phyloP scores from a whole-genome alignment of 2,113 vertebrate species.

The Poeciliopsis turrubarensis region DNA sequence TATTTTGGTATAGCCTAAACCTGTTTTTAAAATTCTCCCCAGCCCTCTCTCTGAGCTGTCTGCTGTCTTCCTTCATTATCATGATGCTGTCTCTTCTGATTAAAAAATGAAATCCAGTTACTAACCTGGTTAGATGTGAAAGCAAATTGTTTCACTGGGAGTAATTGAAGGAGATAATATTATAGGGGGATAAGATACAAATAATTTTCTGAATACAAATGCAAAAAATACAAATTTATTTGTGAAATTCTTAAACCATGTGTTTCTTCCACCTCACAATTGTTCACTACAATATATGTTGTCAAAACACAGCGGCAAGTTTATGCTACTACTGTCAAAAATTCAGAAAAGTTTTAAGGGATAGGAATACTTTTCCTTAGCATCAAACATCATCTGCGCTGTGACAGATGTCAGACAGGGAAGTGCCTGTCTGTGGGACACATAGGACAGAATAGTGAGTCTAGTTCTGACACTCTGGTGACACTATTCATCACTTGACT shows the following conservation, averaged over 20 bases:
- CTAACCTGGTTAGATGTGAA: not conserved
- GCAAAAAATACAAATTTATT: no score
- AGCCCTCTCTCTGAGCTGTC: not conserved
- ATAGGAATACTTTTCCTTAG: not conserved
- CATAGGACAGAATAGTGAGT: constrained; percentile 40
- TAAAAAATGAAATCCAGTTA: not conserved
- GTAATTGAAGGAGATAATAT: not conserved
- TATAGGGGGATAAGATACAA: no score
- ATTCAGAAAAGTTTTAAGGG: not conserved
- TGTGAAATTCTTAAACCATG: no score
- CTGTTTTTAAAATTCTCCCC: not conserved
- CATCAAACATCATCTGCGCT: not conserved
- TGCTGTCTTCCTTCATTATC: not conserved
- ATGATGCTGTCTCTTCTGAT: not conserved
- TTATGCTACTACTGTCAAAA: not conserved
- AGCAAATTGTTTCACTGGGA: not conserved
- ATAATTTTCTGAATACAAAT: no score
- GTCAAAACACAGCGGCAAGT: not conserved
- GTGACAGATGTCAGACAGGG: constrained; percentile 38
- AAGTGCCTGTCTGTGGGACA: constrained; percentile 17
- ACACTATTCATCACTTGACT: constrained; percentile 45
- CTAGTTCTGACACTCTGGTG: constrained; percentile 45
- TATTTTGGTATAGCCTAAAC: not conserved
- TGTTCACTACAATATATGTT: not conserved
- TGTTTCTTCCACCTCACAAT: no score